Conservation (phyloP, 2,888 invertebrate species). For the Amiota minor region DNA sequence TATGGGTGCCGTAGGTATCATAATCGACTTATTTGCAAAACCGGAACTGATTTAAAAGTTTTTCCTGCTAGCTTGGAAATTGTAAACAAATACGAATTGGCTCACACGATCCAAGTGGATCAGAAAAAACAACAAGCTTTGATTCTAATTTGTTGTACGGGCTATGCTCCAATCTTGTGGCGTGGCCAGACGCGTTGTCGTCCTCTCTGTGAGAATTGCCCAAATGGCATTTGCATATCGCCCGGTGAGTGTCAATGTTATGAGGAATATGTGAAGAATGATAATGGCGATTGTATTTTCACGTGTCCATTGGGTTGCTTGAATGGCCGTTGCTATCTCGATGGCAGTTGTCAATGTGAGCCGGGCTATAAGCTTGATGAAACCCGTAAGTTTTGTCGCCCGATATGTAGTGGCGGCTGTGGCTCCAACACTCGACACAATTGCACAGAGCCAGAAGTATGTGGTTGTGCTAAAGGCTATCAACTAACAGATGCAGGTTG, state of each 20-base stretch:
- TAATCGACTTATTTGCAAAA: background rate
- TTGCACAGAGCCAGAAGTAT: constrained; percentile 71
- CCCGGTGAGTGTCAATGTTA: constrained; percentile 69
- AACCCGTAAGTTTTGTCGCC: constrained; percentile 77
- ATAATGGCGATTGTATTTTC: constrained; percentile 70
- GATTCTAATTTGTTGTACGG: constrained; percentile 82
- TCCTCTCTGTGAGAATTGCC: constrained; percentile 59
- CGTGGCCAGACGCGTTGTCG: constrained; percentile 56
- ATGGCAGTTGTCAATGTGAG: constrained; percentile 80
- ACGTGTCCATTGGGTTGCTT: constrained; percentile 75
- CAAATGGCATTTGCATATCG: constrained; percentile 64
- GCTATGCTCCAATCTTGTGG: constrained; percentile 74
- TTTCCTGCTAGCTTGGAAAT: constrained; percentile 54
- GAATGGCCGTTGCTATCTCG: constrained; percentile 77
- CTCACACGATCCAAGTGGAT: constrained; percentile 58
- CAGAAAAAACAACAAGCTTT: constrained; percentile 76
- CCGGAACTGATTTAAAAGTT: too few species aligned
- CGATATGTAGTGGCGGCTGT: constrained; percentile 75
- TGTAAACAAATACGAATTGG: constrained; percentile 59
- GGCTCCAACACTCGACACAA: constrained; percentile 60
- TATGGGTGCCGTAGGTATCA: constrained; percentile 70
- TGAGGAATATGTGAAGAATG: constrained; percentile 67
- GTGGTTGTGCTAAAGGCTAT: constrained; percentile 73
- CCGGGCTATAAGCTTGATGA: constrained; percentile 77
- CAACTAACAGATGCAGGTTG: constrained; percentile 66